A percentile compares a stretch with the other conserved stretches of the same genome.
phyloP scores from a whole-genome alignment of 2,888 invertebrate species.

The Cheilosia variabilis region DNA sequence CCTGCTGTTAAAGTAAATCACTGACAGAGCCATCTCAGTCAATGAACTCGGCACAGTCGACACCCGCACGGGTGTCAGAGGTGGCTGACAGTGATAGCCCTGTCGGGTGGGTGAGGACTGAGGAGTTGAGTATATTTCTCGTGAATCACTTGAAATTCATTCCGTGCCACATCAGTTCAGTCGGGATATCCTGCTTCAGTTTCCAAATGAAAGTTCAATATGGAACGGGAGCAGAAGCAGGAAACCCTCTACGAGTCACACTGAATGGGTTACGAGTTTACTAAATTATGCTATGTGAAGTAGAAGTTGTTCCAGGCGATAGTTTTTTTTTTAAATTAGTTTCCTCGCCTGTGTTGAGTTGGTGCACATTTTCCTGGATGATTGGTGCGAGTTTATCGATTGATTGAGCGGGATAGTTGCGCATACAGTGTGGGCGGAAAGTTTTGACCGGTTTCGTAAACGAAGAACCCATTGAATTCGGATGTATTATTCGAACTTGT shows the following conservation, averaged over 20 bases:
- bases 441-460: not conserved
- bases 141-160: slow-evolving; percentile 72
- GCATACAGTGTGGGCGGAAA: slow-evolving; percentile 20
- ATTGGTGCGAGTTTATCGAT: slow-evolving; percentile 47
- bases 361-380: slow-evolving; percentile 16
- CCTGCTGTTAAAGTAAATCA: slow-evolving; percentile 54
- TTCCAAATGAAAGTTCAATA: slow-evolving; percentile 65
- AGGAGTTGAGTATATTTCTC: slow-evolving; percentile 60
- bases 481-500: no score
- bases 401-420: not conserved
- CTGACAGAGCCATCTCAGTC: slow-evolving; percentile 50
- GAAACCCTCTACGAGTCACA: slow-evolving; percentile 23
- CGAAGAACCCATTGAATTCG: no score
- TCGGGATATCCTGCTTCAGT: slow-evolving; percentile 25
- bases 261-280: slow-evolving; percentile 70
- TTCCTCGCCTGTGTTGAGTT: not conserved
- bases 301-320: slow-evolving; percentile 50
- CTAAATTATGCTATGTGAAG: slow-evolving; percentile 63
- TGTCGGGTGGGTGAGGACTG: slow-evolving; percentile 4
- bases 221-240: slow-evolving; percentile 30
- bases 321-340: not conserved
- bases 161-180: slow-evolving; percentile 53
- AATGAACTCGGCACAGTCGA: slow-evolving; percentile 56
- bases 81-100: slow-evolving; percentile 11
- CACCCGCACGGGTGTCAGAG: slow-evolving; percentile 4